Base-by-base conservation (phyloP, 2,888 invertebrate genomes). In the Masnerella sp. region DNA sequence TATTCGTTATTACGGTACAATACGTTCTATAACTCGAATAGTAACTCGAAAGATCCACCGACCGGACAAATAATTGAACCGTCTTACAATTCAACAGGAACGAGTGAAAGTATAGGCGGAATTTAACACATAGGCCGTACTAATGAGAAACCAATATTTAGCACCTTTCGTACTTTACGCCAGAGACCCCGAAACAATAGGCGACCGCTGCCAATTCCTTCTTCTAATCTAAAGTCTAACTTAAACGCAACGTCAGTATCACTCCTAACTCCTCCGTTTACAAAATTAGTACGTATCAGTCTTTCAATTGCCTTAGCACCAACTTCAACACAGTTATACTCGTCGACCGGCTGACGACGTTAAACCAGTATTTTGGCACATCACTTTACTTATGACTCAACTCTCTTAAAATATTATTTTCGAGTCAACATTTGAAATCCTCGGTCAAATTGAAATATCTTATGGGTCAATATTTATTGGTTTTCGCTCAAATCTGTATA, bases 101-200 rank as follows among this genome's bases (percentile, higher is more conserved):
- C 32, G 30, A 32, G 49, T 34, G 49, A 67, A 56, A 67, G 40
- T 25, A n/a, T n/a, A 67, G 45, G 32, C 30, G 17, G 11, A 56
- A 56, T 28, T 43, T 14, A 58, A 40, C 30, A 11, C 14, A 12
- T 22, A 49, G 40, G 59, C 47, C 58, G 18, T 64, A 40, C 18
- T 62, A 38, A 52, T 22, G 20, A 36, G 45, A 52, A 59, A 49
- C 74, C 67, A 81, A 83, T 80, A 12, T 0, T 18, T 84, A 84
- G 84, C 85, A 84, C 84, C 84, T 80, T 82, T 78, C 79, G 36
- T 36, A 64, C 75, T 77, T 76, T 67, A 70, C 54, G 74, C 78
- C 79, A 80, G 81, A 81, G 79, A 81, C 75, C 78, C 69, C 78
- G 58, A 68, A 68, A 67, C 45, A 38, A 65, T 47, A 47, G 18